These are phyloP conservation scores for Heterochromis multidens DNA, from an alignment of 2,113 vertebrate genomes.

Conservation along the genomic window DNA sequence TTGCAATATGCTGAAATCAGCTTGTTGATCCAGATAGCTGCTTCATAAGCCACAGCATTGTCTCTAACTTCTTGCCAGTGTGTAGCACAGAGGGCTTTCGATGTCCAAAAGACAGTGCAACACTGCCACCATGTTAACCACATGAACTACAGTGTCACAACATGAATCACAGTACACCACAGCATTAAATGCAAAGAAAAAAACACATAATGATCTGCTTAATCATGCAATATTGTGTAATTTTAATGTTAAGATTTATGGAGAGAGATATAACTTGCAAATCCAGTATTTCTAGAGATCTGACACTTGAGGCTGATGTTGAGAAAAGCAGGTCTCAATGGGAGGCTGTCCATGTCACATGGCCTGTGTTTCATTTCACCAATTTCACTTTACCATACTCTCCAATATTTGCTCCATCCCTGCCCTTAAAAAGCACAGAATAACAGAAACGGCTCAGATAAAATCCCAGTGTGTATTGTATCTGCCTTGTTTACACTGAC, in stretches of 20 bases:
- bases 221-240: background rate
- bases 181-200: background rate
- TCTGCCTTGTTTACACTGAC: slow-evolving; percentile 65
- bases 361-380: slow-evolving; percentile 27
- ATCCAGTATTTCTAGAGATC: background rate
- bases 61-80: slow-evolving; percentile 26
- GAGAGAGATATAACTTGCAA: background rate
- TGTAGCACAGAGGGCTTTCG: slow-evolving; percentile 12
- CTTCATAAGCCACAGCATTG: slow-evolving; percentile 22
- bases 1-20: background rate
- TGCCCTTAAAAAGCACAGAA: slow-evolving; percentile 61
- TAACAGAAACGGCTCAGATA: slow-evolving; percentile 64
- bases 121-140: slow-evolving; percentile 73
- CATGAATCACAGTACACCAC: background rate
- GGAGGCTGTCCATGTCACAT: background rate
- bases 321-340: slow-evolving; percentile 8
- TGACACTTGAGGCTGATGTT: background rate
- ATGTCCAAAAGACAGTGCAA: slow-evolving; percentile 62
- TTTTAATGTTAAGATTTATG: background rate
- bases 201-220: background rate
- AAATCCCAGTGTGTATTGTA: slow-evolving; percentile 73
- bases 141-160: slow-evolving; percentile 42
- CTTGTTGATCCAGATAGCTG: slow-evolving; percentile 1
- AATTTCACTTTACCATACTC: slow-evolving; percentile 15
- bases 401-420: slow-evolving; percentile 44